These are phyloP conservation scores for Daubentonia madagascariensis DNA, from an alignment of 2,113 vertebrate species.

Conservation along the genomic window DNA sequence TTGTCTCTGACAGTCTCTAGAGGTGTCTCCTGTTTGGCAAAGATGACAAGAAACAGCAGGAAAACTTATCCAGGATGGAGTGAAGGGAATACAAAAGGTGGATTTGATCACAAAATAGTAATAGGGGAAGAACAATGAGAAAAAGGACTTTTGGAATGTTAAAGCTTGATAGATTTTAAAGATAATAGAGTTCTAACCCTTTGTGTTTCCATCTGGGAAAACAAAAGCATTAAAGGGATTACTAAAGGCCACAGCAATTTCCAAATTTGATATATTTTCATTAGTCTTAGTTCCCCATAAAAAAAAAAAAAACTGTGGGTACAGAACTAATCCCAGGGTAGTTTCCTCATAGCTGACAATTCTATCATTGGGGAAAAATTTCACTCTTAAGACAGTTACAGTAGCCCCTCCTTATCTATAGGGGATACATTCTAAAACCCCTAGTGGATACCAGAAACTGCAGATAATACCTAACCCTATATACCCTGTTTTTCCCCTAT, in stretches of 20 bases:
- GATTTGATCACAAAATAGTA: background rate
- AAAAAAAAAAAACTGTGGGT: background rate
- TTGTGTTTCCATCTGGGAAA: background rate
- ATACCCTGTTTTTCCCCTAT: background rate
- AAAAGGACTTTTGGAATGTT: background rate
- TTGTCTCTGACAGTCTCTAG: background rate
- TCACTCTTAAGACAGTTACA: background rate
- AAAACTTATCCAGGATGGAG: background rate
- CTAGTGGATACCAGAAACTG: background rate
- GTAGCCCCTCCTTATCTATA: background rate
- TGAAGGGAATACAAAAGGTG: background rate
- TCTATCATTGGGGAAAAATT: background rate
- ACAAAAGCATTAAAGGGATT: background rate
- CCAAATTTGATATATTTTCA: background rate
- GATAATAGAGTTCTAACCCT: background rate
- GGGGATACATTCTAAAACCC: background rate
- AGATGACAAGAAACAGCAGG: background rate
- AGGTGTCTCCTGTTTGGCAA: background rate
- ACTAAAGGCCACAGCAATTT: background rate
- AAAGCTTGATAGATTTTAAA: constrained; percentile 14
- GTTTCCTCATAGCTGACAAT: background rate
- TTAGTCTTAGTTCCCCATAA: background rate
- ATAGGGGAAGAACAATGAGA: background rate
- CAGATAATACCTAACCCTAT: background rate
- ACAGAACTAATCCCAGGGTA: background rate